Conservation (phyloP, 2,888 invertebrate species). For the Leucania comma region DNA sequence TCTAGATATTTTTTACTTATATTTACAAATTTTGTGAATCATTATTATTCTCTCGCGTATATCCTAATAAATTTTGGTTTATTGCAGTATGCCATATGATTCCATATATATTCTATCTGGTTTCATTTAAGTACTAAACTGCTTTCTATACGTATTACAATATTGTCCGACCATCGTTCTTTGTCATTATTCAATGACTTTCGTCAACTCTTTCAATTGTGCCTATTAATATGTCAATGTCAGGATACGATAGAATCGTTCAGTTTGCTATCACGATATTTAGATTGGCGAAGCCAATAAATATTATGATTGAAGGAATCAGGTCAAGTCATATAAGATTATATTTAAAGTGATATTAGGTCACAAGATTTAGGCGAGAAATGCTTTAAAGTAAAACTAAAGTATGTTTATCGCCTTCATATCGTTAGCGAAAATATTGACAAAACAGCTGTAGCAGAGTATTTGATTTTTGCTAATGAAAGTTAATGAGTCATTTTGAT, state of each 20-base stretch:
- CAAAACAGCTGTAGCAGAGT: not conserved
- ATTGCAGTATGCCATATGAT: not conserved
- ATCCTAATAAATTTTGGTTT: not conserved
- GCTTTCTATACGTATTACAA: not conserved
- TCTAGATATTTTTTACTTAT: not conserved
- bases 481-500: not conserved
- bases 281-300: constrained; percentile 16
- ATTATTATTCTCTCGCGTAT: not conserved
- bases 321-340: constrained; percentile 29
- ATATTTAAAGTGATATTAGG: constrained; percentile 33
- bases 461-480: not conserved
- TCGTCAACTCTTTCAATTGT: not conserved
- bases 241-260: not conserved
- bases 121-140: not conserved
- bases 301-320: constrained; percentile 40
- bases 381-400: not conserved
- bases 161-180: not conserved
- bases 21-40: not conserved
- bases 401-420: constrained; percentile 21
- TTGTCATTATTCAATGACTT: not conserved
- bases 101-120: not conserved
- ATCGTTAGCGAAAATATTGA: constrained; percentile 20
- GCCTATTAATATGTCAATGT: not conserved
- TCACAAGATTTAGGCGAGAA: constrained; percentile 26
- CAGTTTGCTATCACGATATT: constrained; percentile 2